Conservation (phyloP, 2,888 invertebrate species). For the Antitype chi region DNA sequence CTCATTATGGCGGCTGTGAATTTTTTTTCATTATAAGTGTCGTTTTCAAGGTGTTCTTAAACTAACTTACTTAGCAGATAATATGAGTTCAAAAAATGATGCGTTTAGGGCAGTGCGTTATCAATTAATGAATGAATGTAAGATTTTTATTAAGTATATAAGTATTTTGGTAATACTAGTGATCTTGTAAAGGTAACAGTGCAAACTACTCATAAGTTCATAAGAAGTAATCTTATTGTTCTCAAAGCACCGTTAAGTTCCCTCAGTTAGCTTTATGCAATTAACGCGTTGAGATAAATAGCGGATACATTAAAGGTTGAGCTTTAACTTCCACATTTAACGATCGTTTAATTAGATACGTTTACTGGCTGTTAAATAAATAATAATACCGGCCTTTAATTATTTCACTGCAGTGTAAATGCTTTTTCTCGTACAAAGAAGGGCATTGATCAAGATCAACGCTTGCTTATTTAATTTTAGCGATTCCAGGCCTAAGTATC, state of each 20-base stretch:
- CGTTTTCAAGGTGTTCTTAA: too few species aligned
- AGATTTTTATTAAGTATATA: neutral
- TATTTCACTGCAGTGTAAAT: slow-evolving; percentile 11
- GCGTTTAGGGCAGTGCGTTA: neutral
- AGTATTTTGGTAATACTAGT: neutral
- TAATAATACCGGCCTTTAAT: slow-evolving; percentile 25
- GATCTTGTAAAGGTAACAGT: neutral
- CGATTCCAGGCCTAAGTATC: neutral
- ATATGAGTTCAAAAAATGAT: neutral
- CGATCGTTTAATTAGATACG: slow-evolving; percentile 30
- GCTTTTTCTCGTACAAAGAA: neutral
- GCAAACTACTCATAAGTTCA: slow-evolving; percentile 22
- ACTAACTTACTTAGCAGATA: too few species aligned
- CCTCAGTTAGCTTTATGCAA: slow-evolving; percentile 35
- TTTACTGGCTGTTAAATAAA: slow-evolving; percentile 37
- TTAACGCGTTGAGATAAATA: slow-evolving; percentile 49
- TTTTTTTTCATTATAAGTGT: too few species aligned
- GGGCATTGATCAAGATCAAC: too few species aligned
- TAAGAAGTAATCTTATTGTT: slow-evolving; percentile 47
- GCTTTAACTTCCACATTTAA: slow-evolving; percentile 33
- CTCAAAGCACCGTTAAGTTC: slow-evolving; percentile 37
- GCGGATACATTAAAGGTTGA: slow-evolving; percentile 50
- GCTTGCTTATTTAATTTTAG: neutral
- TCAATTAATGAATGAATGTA: neutral
- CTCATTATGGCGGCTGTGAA: too few species aligned